phyloP scores from a whole-genome alignment of 2,797 vertebrate genomes.

The Pampus argenteus region DNA sequence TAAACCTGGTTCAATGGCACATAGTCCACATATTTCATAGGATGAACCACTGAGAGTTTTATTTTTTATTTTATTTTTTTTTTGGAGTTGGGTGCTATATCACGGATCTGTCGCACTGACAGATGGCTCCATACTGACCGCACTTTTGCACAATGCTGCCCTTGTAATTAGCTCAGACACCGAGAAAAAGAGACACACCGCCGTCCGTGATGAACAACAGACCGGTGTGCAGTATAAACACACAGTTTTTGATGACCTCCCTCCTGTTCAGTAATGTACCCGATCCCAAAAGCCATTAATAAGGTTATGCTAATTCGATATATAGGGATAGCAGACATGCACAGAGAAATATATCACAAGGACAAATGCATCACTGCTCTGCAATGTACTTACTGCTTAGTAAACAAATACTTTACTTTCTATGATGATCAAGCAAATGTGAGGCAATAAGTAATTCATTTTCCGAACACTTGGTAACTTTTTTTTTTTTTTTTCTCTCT shows the following conservation, averaged over 20 bases:
- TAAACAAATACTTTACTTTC: conserved; percentile 65
- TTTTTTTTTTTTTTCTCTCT: too few species aligned
- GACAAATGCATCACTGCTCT: conserved; percentile 52
- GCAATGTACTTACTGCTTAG: conserved; percentile 45
- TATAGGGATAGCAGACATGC: conserved; percentile 43
- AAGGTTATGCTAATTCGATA: conserved; percentile 74
- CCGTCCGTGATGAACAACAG: conserved; percentile 61
- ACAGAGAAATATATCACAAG: conserved; percentile 61
- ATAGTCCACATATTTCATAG: conserved; percentile 41
- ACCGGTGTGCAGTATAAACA: conserved; percentile 59
- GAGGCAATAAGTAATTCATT: conserved; percentile 35
- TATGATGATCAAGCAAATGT: conserved; percentile 40
- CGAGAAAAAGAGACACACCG: conserved; percentile 42
- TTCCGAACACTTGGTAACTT: conserved; percentile 10
- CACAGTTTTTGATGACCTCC: conserved; percentile 70
- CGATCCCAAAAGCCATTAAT: conserved; percentile 74
- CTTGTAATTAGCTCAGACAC: conserved; percentile 69
- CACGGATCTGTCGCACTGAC: conserved; percentile 66
- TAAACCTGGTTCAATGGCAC: conserved; percentile 30
- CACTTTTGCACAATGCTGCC: conserved; percentile 64
- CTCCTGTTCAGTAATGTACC: conserved; percentile 72
- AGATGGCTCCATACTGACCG: conserved; percentile 65
- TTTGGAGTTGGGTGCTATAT: conserved; percentile 48
- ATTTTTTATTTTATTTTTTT: conserved; percentile 51
- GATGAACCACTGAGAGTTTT: conserved; percentile 47